These are phyloP conservation scores for Spizella passerina DNA, from an alignment of 2,797 vertebrate genomes.

Conservation along the genomic window DNA sequence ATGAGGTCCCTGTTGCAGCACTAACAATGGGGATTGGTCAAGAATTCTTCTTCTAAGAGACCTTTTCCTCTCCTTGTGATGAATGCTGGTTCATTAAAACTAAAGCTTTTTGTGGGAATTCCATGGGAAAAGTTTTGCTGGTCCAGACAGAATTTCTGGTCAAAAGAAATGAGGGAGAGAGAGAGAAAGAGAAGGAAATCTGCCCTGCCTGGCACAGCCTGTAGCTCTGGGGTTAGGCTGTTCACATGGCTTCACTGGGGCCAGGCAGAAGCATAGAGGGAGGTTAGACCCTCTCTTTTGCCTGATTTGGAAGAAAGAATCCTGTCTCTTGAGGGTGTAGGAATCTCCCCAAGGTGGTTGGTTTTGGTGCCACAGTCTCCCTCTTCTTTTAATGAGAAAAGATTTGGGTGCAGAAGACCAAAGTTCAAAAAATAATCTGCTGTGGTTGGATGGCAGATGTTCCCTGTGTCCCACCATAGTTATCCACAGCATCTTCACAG, in stretches of 20 bases:
- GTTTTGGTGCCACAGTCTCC: not conserved
- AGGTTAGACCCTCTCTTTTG: not conserved
- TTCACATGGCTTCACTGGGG: not conserved
- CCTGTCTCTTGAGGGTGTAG: not conserved
- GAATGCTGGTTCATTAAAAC: conserved; percentile 32
- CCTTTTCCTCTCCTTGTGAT: not conserved
- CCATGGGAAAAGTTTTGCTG: not conserved
- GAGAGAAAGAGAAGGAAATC: not conserved
- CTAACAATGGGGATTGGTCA: not conserved
- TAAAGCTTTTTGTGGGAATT: conserved; percentile 22
- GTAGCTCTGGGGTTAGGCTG: not conserved
- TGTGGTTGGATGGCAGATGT: not conserved
- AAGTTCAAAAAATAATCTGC: not conserved
- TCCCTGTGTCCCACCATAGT: not conserved
- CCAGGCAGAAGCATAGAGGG: not conserved
- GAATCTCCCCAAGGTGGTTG: not conserved
- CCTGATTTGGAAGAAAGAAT: not conserved
- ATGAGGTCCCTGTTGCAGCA: not conserved
- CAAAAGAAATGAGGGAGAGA: not conserved
- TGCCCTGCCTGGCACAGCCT: not conserved
- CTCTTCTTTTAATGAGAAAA: not conserved
- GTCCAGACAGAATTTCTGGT: conserved; percentile 16
- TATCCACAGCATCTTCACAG: not conserved
- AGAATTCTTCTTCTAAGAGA: conserved; percentile 1
- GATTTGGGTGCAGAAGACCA: not conserved